Conservation (phyloP, 1,140 invertebrate species). For the Calycopis cecrops region DNA sequence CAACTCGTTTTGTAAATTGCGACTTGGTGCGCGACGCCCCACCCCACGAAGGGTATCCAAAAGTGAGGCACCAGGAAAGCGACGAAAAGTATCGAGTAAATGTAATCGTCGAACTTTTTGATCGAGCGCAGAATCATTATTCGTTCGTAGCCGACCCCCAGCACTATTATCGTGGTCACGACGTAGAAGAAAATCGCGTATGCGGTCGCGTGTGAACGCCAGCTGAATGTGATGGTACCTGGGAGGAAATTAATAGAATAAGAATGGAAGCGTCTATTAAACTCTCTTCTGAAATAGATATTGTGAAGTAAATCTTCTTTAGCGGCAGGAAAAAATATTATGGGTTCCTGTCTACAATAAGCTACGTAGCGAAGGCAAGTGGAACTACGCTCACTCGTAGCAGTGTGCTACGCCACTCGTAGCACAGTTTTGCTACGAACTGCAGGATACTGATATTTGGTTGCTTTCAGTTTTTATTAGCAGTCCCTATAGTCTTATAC, state of each 20-base stretch:
- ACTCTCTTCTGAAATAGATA: too few relatives aligned
- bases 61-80: slow-evolving; percentile 79
- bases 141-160: slow-evolving; percentile 76
- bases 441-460: neutral
- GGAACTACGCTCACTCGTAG: too few relatives aligned
- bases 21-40: slow-evolving; percentile 78
- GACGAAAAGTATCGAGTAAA: slow-evolving; percentile 78
- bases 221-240: slow-evolving; percentile 77
- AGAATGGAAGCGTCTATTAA: too few relatives aligned
- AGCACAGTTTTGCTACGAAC: too few relatives aligned
- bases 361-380: too few relatives aligned
- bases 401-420: too few relatives aligned
- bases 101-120: slow-evolving; percentile 78
- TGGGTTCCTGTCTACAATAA: too few relatives aligned
- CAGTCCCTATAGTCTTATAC: neutral
- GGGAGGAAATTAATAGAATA: slow-evolving; percentile 20
- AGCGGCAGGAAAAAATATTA: too few relatives aligned
- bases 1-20: slow-evolving; percentile 79
- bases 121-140: slow-evolving; percentile 74
- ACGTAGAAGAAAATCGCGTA: slow-evolving; percentile 78
- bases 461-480: neutral
- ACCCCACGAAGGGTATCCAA: slow-evolving; percentile 79
- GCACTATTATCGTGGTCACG: slow-evolving; percentile 70
- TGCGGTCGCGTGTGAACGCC: slow-evolving; percentile 74
- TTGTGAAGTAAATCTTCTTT: too few relatives aligned